Conservation (phyloP, 2,113 vertebrate genomes). For the Psittacara wagleri region DNA sequence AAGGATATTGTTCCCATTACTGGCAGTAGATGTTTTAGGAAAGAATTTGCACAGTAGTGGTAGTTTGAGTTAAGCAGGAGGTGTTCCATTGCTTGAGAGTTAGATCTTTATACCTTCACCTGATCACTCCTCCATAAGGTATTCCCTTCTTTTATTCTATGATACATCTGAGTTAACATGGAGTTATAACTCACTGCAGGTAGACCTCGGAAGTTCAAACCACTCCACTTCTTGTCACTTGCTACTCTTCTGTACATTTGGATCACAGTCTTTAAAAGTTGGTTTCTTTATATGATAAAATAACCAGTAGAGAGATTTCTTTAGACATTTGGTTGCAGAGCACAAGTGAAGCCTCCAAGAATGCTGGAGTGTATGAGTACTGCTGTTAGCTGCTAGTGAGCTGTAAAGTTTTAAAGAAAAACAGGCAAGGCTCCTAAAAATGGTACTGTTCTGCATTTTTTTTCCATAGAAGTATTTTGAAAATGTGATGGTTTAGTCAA, state of each 20-base stretch:
- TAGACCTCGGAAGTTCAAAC: neutral
- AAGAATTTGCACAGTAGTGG: neutral
- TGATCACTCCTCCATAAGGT: neutral
- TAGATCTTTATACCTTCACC: neutral
- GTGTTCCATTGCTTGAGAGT: neutral
- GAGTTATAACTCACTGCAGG: neutral
- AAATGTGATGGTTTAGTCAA: neutral
- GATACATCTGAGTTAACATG: neutral
- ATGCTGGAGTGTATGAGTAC: neutral
- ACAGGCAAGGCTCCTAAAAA: neutral
- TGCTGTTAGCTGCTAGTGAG: neutral
- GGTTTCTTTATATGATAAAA: neutral
- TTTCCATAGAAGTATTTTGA: neutral
- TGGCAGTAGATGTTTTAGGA: neutral
- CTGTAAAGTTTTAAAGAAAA: neutral
- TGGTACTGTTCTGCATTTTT: neutral
- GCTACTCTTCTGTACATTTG: neutral
- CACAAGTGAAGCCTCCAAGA: neutral
- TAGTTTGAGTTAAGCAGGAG: neutral
- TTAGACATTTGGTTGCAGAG: neutral
- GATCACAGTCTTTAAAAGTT: neutral
- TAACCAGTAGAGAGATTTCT: neutral
- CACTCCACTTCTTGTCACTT: neutral
- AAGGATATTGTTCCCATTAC: neutral
- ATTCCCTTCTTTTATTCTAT: neutral